Base-by-base conservation (phyloP, 1,140 invertebrate genomes). In the Temnothorax curvispinosus region DNA sequence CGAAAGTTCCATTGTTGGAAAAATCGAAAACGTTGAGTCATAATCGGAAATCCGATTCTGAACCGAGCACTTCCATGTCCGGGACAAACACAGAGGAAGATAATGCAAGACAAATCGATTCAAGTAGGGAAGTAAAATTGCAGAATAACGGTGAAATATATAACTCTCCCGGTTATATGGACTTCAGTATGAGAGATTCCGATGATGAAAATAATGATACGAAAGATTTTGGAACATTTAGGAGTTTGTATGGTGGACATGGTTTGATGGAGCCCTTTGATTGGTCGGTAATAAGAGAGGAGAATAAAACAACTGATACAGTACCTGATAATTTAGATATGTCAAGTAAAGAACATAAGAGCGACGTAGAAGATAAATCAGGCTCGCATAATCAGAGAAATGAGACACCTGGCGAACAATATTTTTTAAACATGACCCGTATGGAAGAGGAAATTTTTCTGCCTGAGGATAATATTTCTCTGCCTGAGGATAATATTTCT, bases 201-300 rank as follows among this genome's bases (percentile, higher is more conserved):
- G 80, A 84, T 2, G 6, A 84, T 1, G 80, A 74, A 13, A 9
- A 15, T 41, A 9, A 15, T 41, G n/a, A 9, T 11, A 2, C 27
- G 3, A 72, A 56, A 4, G 41, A 60, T 50, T 84, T 84, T 11
- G 69, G 80, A 8, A 38, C 52, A 8, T 84, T 75, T 27, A 47
- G 21, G 2, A 87, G 86, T 85, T 27, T 47, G 27, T 81, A 54
- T 21, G 88, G 88, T 5, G 75, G 86, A 27, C 27, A 56, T 54
- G 75, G 85, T 35, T 38, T 65, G 1, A 86, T 78, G 60, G 58
- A 77, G 18, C 18, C 54, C 13, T 60, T 91, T 11, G 80, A 92
- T 90, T 93, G 92, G 92, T 74, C 60, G 13, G 0, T 21, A 13
- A 15, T 81, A 50, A 69, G 41, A 27, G 3, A 47, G 0, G 21